These are phyloP conservation scores for Acrocephalus scirpaceus DNA, from an alignment of 2,797 vertebrate species.

Conservation along the genomic window DNA sequence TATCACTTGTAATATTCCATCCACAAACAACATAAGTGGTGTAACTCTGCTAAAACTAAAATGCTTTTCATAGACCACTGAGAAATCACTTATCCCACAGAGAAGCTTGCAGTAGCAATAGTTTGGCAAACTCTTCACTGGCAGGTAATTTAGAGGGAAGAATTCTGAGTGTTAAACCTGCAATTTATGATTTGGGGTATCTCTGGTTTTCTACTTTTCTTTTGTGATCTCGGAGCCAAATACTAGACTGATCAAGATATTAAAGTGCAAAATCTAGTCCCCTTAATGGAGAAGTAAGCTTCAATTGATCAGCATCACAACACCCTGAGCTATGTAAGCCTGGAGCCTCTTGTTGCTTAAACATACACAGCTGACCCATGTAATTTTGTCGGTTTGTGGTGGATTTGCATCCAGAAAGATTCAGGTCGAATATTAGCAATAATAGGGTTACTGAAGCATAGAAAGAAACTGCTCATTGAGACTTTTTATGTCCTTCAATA, in stretches of 20 bases:
- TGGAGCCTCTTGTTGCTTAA: neutral
- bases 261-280: neutral
- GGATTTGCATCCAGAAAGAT: neutral
- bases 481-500: neutral
- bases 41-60: neutral
- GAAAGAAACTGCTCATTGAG: neutral
- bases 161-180: neutral
- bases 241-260: neutral
- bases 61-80: neutral
- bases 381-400: neutral
- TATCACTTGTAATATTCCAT: neutral
- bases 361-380: fast-evolving
- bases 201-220: neutral
- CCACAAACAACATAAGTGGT: neutral
- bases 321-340: fast-evolving
- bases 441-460: neutral
- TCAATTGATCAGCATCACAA: neutral
- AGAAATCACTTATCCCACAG: neutral
- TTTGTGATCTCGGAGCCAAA: neutral
- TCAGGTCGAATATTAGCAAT: neutral
- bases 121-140: neutral
- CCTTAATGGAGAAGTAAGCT: neutral
- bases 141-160: neutral
- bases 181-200: neutral
- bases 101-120: neutral